Base-by-base conservation (phyloP, 2,888 invertebrate genomes). In the Neoitamus cyanurus region DNA sequence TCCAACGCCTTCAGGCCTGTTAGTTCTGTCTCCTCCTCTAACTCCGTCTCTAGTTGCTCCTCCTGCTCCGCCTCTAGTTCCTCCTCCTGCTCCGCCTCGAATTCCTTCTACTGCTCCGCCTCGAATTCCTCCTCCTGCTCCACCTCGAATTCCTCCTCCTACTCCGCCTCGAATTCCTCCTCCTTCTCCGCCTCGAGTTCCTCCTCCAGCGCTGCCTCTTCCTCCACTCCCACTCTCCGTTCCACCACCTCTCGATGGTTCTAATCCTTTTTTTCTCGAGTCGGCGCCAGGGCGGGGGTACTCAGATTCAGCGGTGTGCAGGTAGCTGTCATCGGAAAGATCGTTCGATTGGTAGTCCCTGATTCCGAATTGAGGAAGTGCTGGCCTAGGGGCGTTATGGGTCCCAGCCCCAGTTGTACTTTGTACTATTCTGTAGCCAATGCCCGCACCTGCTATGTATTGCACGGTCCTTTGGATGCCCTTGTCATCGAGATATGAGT, bases 401-500 rank as follows among this genome's bases (percentile, higher is more conserved):
- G 91, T 88, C 2, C 90, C 90, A 0, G 94, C 94, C 37, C 95
- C 95, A 88, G 95, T 93, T 84, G 94, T 94, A 86, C 89, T 95
- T 89, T 95, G 94, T 9, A 96, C 92, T 2, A 96, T 94, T 69
- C 95, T 92, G 88, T 95, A 96, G 0, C 96, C 96, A 73, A 95
- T 96, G 86, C 91, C 95, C 0, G 96, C 95, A 0, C 96, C 96
- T 0, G 96, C 96, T 87, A 95, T 95, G 89, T 96, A 96, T 90
- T 96, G 94, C 0, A 96, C 95, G 0, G 95, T 95, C 87, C 94
- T 94, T 89, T 95, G 95, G 31, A 95, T 94, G 0, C 95, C 95
- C 91, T 95, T 95, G 88, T 96, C 95, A 87, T 96, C 96, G 20
- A 96, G 90, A 89, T 95, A 96, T 0, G 95, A 95, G 91, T 95